Conservation (phyloP, 23 tunicate species). For the Trididemnum miniatum region DNA sequence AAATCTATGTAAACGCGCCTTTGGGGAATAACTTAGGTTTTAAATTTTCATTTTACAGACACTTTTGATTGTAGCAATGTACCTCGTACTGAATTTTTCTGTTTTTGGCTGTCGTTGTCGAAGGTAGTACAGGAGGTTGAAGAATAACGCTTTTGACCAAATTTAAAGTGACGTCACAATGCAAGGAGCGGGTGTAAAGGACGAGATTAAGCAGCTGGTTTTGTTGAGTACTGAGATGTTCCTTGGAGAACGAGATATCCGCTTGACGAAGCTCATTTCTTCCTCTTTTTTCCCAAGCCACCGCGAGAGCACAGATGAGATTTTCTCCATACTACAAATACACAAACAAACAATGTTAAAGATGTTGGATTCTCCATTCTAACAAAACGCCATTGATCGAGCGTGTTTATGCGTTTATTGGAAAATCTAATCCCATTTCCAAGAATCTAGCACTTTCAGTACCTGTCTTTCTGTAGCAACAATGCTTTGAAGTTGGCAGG, state of each 20-base stretch:
- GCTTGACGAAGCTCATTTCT: background rate
- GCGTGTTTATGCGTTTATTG: too few relatives aligned
- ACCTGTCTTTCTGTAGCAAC: too few relatives aligned
- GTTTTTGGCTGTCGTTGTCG: background rate
- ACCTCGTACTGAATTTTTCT: conserved; percentile 43
- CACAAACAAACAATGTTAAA: too few relatives aligned
- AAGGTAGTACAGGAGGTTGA: conserved; percentile 57
- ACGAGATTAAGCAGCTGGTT: conserved; percentile 36
- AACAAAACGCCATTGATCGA: too few relatives aligned
- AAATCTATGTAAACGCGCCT: too few relatives aligned
- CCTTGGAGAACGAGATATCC: background rate
- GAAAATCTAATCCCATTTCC: too few relatives aligned
- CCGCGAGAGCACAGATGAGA: conserved; percentile 65
- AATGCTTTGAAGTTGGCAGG: too few relatives aligned
- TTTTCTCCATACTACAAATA: conserved; percentile 80
- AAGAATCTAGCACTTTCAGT: too few relatives aligned
- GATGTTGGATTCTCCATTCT: too few relatives aligned
- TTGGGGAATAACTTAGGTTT: too few relatives aligned
- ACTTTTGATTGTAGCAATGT: too few relatives aligned
- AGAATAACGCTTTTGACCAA: conserved; percentile 53
- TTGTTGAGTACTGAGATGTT: conserved; percentile 34
- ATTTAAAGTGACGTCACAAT: conserved; percentile 46
- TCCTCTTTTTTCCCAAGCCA: conserved; percentile 68
- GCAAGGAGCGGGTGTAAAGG: conserved; percentile 37
- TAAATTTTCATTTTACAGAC: too few relatives aligned